phyloP scores from a whole-genome alignment of 2,113 vertebrate genomes.

The Bubo scandiacus region DNA sequence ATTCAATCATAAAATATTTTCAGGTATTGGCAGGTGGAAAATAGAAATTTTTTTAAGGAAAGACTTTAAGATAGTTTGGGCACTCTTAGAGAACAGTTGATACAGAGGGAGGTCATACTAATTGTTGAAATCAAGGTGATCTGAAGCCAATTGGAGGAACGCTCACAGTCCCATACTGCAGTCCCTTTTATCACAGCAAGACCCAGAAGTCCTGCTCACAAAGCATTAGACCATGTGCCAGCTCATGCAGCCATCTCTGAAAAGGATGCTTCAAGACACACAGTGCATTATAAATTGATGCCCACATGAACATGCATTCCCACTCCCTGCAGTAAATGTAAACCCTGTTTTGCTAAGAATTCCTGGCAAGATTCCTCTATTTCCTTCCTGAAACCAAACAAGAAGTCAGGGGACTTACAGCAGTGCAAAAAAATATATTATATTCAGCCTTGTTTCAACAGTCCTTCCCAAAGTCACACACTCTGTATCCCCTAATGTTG shows the following conservation, averaged over 20 bases:
- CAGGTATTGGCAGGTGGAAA: background rate
- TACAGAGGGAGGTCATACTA: background rate
- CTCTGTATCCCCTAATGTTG: background rate
- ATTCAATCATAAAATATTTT: background rate
- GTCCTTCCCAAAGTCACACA: background rate
- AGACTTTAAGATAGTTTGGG: background rate
- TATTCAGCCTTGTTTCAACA: background rate
- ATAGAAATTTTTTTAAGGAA: background rate
- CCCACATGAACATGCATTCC: background rate
- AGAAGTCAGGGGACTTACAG: background rate
- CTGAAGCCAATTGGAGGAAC: background rate
- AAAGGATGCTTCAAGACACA: background rate
- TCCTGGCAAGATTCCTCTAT: background rate
- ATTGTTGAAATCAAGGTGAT: constrained; percentile 15
- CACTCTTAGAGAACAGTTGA: background rate
- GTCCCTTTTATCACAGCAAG: constrained; percentile 26
- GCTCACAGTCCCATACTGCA: background rate
- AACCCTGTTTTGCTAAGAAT: background rate
- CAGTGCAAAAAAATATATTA: background rate
- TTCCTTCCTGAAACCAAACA: background rate
- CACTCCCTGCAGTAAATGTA: background rate
- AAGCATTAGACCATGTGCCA: background rate
- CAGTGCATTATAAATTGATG: constrained; percentile 26
- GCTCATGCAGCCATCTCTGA: background rate
- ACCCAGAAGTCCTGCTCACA: background rate